Base-by-base conservation (phyloP, 2,888 invertebrate species). In the Epistrophe grossulariae region DNA sequence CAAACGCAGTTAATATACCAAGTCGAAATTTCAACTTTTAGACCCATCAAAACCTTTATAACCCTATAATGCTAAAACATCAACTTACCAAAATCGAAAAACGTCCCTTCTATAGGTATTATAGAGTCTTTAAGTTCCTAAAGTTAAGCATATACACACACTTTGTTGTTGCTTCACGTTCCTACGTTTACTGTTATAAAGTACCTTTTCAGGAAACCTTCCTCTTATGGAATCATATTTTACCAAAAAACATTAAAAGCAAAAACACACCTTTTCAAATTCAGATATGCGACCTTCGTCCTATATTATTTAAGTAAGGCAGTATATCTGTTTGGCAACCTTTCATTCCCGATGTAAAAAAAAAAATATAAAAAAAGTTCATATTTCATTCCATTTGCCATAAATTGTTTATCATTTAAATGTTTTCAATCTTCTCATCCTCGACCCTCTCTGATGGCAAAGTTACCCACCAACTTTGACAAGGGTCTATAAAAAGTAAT, bases 401-500 rank as follows among this genome's bases (percentile, higher is more conserved):
- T 79, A 64, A 79, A 84, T 84, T 84, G 62, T 57, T 83, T 83
- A 50, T 66, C 57, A 73, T 59, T 64, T 31, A 40, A 73, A 68
- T 73, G 40, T 62, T 62, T 60, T 50, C 66, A 52, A 28, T 31
- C 40, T 19, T 43, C 57, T 13, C 66, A 11, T 7, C 19, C 50
- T 11, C 15, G 59, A 11, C 4, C 19, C 50, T 11, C 15, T 13
- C 19, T 59, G 55, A n/a, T 8, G 13, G 15, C n/a, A 28, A 45
- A 64, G 48, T 17, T n/a, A 11, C 13, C 31, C 43, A 7, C 59
- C 31, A 55, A 50, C 10, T 43, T 70, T 70, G 74, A 70, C 78
- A 73, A 55, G 83, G 79, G 73, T 70, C 57, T 31, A 68, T 68
- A 48, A 62, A 62, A 57, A 24, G 57, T 62, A 57, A 57, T 73